Evolutionary conservation across 2,888 invertebrate species (phyloP).

Genomic region (Corbicula japonica): DNA sequence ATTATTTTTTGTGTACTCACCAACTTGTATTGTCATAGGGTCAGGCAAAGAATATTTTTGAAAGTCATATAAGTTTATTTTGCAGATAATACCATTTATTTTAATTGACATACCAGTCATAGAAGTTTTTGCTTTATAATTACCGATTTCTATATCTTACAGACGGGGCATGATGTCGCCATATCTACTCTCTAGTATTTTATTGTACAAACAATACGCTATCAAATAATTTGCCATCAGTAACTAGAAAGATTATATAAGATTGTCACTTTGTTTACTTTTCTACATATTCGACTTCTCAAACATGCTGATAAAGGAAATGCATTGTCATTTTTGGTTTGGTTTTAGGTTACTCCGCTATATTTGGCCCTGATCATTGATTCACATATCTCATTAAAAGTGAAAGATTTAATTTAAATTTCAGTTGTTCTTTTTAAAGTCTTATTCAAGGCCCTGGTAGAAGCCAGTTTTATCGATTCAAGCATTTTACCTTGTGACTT

Average conservation of each 20-base stretch:
- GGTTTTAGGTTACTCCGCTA: slow-evolving; percentile 22
- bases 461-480: too few species aligned
- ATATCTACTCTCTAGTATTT: neutral
- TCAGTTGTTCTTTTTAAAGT: too few species aligned
- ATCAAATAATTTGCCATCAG: slow-evolving; percentile 11
- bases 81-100: neutral
- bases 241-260: slow-evolving; percentile 29
- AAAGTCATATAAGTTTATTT: neutral
- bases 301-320: slow-evolving; percentile 26
- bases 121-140: slow-evolving; percentile 2
- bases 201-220: slow-evolving; percentile 13
- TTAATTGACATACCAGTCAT: neutral
- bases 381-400: too few species aligned
- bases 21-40: slow-evolving; percentile 5
- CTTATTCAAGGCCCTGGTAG: too few species aligned
- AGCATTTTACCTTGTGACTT: too few species aligned
- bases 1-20: neutral
- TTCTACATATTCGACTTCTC: slow-evolving; percentile 26
- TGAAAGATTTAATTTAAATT: too few species aligned
- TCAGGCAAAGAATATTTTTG: neutral
- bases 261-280: slow-evolving; percentile 34
- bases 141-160: neutral
- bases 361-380: too few species aligned
- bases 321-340: slow-evolving; percentile 16
- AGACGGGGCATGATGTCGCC: neutral